These are phyloP conservation scores for Trichonephila clavata DNA, from an alignment of 1,140 invertebrate species.

Conservation along the genomic window DNA sequence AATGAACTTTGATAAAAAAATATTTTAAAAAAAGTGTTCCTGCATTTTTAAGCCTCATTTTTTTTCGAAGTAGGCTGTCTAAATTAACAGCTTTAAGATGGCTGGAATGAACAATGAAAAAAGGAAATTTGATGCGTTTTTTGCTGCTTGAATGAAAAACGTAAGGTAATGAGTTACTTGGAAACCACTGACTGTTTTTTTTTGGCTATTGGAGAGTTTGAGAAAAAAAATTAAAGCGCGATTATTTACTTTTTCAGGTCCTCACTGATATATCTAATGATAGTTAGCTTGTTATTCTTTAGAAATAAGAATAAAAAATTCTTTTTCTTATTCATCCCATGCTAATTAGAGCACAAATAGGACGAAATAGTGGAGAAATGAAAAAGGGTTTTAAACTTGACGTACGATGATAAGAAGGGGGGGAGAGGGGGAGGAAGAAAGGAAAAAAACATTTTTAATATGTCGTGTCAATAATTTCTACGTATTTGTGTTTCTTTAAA, in stretches of 20 bases:
- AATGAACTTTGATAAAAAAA: not conserved
- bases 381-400: not conserved
- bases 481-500: not conserved
- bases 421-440: no score
- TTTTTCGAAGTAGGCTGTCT: not conserved
- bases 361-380: not conserved
- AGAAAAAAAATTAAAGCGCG: not conserved
- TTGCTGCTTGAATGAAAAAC: not conserved
- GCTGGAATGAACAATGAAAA: not conserved
- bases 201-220: not conserved
- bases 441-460: not conserved
- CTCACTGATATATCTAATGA: not conserved
- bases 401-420: not conserved
- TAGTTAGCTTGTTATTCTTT: conserved; percentile 22
- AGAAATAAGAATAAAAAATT: not conserved
- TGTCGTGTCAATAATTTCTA: not conserved
- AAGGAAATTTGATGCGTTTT: not conserved
- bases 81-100: conserved; percentile 9
- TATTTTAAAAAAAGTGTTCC: no score
- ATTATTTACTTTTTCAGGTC: conserved; percentile 7
- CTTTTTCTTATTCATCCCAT: not conserved
- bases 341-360: conserved; percentile 13
- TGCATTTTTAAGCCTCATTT: not conserved
- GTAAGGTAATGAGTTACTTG: conserved; percentile 20
- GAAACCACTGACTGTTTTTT: not conserved